Base-by-base conservation (phyloP, 2,797 vertebrate genomes). In the Alauda arvensis region DNA sequence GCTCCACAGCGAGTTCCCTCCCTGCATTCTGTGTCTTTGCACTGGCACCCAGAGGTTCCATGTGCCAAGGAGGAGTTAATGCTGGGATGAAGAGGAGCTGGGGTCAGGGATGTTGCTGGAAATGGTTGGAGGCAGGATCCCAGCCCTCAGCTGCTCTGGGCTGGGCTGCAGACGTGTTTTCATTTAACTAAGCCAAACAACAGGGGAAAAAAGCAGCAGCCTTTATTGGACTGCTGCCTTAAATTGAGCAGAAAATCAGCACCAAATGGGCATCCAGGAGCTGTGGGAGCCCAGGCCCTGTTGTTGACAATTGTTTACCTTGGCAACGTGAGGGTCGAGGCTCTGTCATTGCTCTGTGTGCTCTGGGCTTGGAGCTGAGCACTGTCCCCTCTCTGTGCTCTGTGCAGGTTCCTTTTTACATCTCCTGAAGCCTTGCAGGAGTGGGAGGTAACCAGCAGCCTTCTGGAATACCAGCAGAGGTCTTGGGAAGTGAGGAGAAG, bases 231-330 rank as follows among this genome's bases (percentile, higher is more conserved):
- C 80, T 86, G 62, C 87, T 90, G 83, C 77, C 90, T 92, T 57
- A 68, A 95, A 94, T 86, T 87, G 94, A 95, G 90, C 92, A 88
- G 94, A 91, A 94, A 94, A 94, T 91, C 83, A 49, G 83, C 88
- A 56, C 91, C 92, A 82, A 93, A 87, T 65, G 82, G 84, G 77
- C 74, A 70, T 55, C 74, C 25, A 71, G 77, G 86, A 76, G 60
- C n/a, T 86, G 88, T 86, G 88, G 16, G 18, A 67, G 70, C 12
- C 48, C 77, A n/a, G 63, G 56, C 85, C 52, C 62, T 10, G 82
- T 9, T 78, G 67, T 24, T 70, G 21, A 3, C 31, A 14, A n/a
- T 77, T 68, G 60, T 60, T 83, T n/a, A 61, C 71, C 49, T 14
- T 26, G 77, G 76, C 75, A n/a, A 5, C 23, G 0, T 3, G 42